phyloP scores from a whole-genome alignment of 2,113 vertebrate species.

The Varanus komodoensis region DNA sequence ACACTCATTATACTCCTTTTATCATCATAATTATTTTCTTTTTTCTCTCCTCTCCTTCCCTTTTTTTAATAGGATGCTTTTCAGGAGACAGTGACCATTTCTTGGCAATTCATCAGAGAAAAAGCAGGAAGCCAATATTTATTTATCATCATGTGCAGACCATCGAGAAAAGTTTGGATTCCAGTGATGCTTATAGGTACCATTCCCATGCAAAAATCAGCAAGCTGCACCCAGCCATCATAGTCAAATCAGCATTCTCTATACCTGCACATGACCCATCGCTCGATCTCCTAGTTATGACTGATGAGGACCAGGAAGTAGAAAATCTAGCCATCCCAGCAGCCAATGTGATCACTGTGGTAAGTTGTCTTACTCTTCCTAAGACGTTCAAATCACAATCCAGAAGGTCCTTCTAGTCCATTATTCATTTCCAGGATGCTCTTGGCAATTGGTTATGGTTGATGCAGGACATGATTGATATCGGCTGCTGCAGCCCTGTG shows the following conservation, averaged over 20 bases:
- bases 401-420: background rate
- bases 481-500: too few relatives aligned
- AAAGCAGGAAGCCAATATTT: constrained; percentile 77
- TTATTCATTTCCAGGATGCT: background rate
- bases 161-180: constrained; percentile 79
- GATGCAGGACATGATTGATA: background rate
- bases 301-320: constrained; percentile 79
- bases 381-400: too few relatives aligned
- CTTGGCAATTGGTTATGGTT: background rate
- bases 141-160: constrained; percentile 76
- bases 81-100: constrained; percentile 78
- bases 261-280: constrained; percentile 77
- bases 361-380: constrained; percentile 69
- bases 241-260: constrained; percentile 78
- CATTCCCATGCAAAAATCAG: constrained; percentile 66
- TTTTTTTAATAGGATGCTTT: constrained; percentile 77
- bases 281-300: constrained; percentile 77
- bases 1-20: background rate
- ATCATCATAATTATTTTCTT: background rate
- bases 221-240: constrained; percentile 70
- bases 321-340: constrained; percentile 82
- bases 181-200: constrained; percentile 70
- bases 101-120: constrained; percentile 74
- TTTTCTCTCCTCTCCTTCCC: background rate
- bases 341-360: constrained; percentile 81